A percentile compares a stretch with the other conserved stretches of the same genome.
Conservation (phyloP, 2,797 vertebrate genomes). For the Acrossocheilus wenchowensis region DNA sequence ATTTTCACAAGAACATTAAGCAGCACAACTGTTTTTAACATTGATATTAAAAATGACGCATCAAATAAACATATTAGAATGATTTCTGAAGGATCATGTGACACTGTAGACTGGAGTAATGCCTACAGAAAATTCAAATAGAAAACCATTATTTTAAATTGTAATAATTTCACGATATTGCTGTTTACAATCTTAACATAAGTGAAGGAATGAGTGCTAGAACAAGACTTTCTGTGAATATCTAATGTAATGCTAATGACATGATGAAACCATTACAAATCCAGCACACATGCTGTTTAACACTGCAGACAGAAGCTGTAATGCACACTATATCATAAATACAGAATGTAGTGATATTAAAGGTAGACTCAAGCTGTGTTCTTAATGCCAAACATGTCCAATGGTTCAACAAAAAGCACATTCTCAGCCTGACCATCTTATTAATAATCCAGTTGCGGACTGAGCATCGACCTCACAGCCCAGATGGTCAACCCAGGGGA, state of each 20-base stretch:
- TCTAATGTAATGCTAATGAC: background rate
- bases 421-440: background rate
- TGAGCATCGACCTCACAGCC: background rate
- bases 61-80: background rate
- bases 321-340: background rate
- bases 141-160: background rate
- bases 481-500: background rate
- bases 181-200: background rate
- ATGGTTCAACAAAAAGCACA: background rate
- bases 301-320: background rate
- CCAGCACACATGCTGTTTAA: background rate
- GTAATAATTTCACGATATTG: background rate
- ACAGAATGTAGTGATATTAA: background rate
- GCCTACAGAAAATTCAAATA: background rate
- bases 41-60: background rate
- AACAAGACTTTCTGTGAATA: background rate
- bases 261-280: background rate
- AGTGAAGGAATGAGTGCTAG: background rate
- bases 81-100: background rate
- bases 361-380: background rate
- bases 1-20: too few relatives aligned
- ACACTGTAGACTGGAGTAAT: background rate
- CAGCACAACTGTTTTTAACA: background rate
- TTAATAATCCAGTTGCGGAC: background rate
- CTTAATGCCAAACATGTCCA: slow-evolving; percentile 1